Base-by-base conservation (phyloP, 2,888 invertebrate species). In the Leptopilina syphax region DNA sequence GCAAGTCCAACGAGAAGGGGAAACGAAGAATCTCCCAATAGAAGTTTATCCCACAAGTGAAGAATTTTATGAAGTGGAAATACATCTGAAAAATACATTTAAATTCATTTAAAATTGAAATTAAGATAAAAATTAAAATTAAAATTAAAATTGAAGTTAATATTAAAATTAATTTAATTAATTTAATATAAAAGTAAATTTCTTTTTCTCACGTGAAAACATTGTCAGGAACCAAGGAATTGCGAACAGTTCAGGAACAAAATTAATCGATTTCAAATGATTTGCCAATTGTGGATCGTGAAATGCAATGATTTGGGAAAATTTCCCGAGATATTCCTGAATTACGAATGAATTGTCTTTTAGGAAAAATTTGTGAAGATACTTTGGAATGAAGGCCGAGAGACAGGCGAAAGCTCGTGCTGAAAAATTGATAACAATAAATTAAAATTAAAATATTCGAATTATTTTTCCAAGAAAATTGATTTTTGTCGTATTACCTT, bases 141-240 rank as follows among this genome's bases (percentile, higher is more conserved):
- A 47, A 47, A 41, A 41, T 41, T 5, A 41, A 41, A 41, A 41
- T 6, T 41, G 3, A 41, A 41, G 6, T 41, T 41, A 41, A 54
- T 13, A 54, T 3, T 54, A 54, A 12, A 54, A 54, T 8, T 6
- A 54, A 12, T 9, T 54, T 8, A 54, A 54, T 54, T 8, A 6
- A 54, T 54, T 1, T 63, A n/a, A 12, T 50, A 12, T 12, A 50
- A 10, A 50, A 34, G 34, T 3, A 50, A 50, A 50, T 63, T 9
- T 18, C 63, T 60, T 8, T 24, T 80, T 95, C 96, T 95, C 93
- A 98, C 98, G 98, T 80, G 98, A 98, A 93, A 98, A 99, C 97
- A 99, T 98, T 7, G 99, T 99, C 57, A 99, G 93, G 92, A 99
- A 99, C 99, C 99, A 99, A 0, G 99, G 99, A 91, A 99, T 99